Conservation (phyloP, 2,888 invertebrate species). For the Girardia tigrina region DNA sequence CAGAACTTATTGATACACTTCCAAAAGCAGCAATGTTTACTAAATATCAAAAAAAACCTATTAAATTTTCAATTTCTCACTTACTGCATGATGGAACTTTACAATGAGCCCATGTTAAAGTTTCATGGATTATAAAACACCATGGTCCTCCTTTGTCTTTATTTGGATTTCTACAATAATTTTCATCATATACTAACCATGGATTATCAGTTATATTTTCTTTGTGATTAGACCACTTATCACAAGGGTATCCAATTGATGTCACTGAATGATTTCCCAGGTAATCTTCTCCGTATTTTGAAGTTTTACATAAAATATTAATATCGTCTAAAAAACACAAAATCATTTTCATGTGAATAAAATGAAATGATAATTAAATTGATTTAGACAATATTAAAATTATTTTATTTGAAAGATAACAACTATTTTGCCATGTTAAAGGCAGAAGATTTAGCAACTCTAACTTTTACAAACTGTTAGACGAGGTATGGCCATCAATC, state of each 20-base stretch:
- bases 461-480: too few relatives aligned
- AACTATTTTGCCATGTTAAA: too few relatives aligned
- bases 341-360: too few relatives aligned
- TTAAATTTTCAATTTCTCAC: not conserved
- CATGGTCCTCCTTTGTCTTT: not conserved
- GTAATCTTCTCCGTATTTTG: not conserved
- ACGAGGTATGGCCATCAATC: too few relatives aligned
- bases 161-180: not conserved
- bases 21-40: not conserved
- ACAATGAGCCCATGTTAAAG: not conserved
- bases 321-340: too few relatives aligned
- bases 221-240: not conserved
- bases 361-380: too few relatives aligned
- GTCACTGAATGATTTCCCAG: not conserved
- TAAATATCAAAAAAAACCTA: not conserved
- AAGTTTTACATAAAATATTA: not conserved
- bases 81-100: not conserved
- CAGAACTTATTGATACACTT: not conserved
- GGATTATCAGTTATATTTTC: not conserved
- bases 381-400: too few relatives aligned
- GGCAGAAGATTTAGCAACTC: too few relatives aligned
- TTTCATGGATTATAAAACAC: not conserved
- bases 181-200: not conserved
- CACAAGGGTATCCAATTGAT: not conserved
- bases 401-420: too few relatives aligned